phyloP scores from a whole-genome alignment of 1,140 invertebrate genomes.

The Cydia amplana region DNA sequence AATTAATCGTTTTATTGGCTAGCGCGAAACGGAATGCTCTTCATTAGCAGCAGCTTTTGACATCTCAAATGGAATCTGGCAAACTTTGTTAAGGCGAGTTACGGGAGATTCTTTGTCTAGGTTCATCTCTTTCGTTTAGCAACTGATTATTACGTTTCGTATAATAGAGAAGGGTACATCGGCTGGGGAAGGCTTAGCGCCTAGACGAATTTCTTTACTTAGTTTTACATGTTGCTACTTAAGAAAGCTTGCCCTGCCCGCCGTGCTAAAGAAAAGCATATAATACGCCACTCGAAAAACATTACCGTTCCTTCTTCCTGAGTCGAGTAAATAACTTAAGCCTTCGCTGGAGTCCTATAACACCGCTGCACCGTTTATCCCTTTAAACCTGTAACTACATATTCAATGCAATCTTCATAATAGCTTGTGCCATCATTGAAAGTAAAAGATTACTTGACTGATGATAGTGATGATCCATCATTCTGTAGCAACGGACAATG shows the following conservation, averaged over 20 bases:
- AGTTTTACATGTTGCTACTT: too few species aligned
- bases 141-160: background rate
- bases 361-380: too few species aligned
- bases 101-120: background rate
- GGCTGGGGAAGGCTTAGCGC: too few species aligned
- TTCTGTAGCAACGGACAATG: slow-evolving; percentile 15
- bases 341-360: too few species aligned
- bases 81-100: background rate
- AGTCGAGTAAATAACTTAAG: background rate
- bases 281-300: too few species aligned
- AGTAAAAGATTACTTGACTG: slow-evolving; percentile 24
- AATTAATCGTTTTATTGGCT: slow-evolving; percentile 60
- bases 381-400: background rate
- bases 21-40: slow-evolving; percentile 38
- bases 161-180: too few species aligned
- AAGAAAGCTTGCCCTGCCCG: too few species aligned
- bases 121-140: background rate
- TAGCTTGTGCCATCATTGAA: slow-evolving; percentile 1
- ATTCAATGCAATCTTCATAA: background rate
- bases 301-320: too few species aligned
- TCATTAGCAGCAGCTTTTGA: background rate
- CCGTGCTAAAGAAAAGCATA: too few species aligned
- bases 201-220: too few species aligned
- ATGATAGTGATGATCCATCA: slow-evolving; percentile 30
- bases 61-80: slow-evolving; percentile 5